phyloP scores from a whole-genome alignment of 2,888 invertebrate species.

The Eledona agricola region DNA sequence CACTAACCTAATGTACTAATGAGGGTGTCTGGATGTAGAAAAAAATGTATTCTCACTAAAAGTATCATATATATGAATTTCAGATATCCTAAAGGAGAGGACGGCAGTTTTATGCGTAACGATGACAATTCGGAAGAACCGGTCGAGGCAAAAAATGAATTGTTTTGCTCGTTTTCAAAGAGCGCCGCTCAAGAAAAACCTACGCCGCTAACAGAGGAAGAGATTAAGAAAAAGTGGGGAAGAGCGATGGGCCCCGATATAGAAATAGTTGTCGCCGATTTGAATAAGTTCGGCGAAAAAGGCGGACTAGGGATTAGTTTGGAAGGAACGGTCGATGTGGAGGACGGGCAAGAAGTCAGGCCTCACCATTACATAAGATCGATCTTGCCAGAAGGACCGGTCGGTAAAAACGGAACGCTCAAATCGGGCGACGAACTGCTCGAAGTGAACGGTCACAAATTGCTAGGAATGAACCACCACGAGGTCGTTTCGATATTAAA shows the following conservation, averaged over 20 bases:
- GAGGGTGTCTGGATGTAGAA: slow-evolving; percentile 49
- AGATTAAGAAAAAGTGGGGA: slow-evolving; percentile 84
- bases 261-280: slow-evolving; percentile 81
- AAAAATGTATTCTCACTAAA: slow-evolving; percentile 46
- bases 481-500: slow-evolving; percentile 94
- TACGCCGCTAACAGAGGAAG: slow-evolving; percentile 69
- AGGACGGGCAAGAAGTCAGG: slow-evolving; percentile 93
- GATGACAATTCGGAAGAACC: slow-evolving; percentile 50
- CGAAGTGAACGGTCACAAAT: slow-evolving; percentile 89
- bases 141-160: slow-evolving; percentile 56
- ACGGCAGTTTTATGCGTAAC: slow-evolving; percentile 54
- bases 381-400: slow-evolving; percentile 97
- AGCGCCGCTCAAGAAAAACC: slow-evolving; percentile 43
- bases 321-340: slow-evolving; percentile 98
- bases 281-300: slow-evolving; percentile 86
- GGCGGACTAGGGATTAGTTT: slow-evolving; percentile 96
- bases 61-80: slow-evolving; percentile 57
- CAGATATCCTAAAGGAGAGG: slow-evolving; percentile 61
- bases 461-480: slow-evolving; percentile 91
- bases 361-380: slow-evolving; percentile 99
- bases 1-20: slow-evolving; percentile 48
- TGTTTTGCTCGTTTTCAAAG: slow-evolving; percentile 52
- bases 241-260: slow-evolving; percentile 81
- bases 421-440: slow-evolving; percentile 95
- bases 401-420: slow-evolving; percentile 88